Conservation (phyloP, 2,113 vertebrate genomes). For the Rhinogobius similis region DNA sequence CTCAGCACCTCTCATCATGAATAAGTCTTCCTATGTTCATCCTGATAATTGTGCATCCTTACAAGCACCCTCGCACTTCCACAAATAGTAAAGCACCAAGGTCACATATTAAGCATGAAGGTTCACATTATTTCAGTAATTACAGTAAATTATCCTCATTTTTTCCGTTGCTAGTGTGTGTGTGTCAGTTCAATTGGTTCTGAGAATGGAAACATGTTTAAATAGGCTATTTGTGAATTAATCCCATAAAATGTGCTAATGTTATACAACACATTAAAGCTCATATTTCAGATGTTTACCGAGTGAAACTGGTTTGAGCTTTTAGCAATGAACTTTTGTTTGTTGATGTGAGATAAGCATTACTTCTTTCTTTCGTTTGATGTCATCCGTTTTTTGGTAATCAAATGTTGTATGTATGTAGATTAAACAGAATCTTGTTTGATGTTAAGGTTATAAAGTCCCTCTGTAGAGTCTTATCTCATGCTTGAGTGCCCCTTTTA, state of each 20-base stretch:
- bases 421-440: not conserved
- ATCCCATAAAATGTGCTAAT: too few relatives aligned
- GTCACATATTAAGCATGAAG: conserved; percentile 3
- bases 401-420: not conserved
- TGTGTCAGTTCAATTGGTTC: not conserved
- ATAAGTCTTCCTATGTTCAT: conserved; percentile 30
- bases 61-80: conserved; percentile 29
- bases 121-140: conserved; percentile 29
- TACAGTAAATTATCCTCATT: conserved; percentile 13
- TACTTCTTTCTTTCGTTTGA: not conserved
- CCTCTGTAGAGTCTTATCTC: not conserved
- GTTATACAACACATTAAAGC: too few relatives aligned
- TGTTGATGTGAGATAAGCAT: not conserved
- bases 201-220: not conserved
- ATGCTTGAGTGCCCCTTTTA: not conserved
- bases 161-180: not conserved
- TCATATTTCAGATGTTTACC: not conserved
- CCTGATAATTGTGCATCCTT: conserved; percentile 28
- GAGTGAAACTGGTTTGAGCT: too few relatives aligned
- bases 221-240: not conserved
- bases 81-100: conserved; percentile 15
- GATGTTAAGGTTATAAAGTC: conserved; percentile 1
- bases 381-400: not conserved
- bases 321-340: not conserved
- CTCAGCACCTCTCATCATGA: conserved; percentile 44